Evolutionary conservation across 2,113 vertebrate genomes (phyloP), one percentile per base, ranked within the genome.

Genomic region (Gopherus flavomarginatus): DNA sequence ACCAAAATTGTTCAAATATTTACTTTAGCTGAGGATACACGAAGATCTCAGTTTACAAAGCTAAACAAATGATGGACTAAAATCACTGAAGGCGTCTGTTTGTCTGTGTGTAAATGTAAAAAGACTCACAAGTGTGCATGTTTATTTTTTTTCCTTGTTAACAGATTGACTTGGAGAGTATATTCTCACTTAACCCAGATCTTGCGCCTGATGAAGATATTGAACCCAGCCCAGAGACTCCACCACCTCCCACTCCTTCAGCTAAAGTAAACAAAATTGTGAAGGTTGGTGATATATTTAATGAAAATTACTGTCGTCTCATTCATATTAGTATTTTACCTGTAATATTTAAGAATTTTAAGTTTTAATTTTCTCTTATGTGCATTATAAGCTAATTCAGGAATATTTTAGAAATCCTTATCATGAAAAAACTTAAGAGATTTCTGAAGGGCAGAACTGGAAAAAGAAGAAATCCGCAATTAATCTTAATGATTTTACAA

Each of bases 121-220:
- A 81, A 17, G 54, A n/a, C 86, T 90, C 35, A 38, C 38, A 57
- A 86, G 81, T 72, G 1, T 3, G 0, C 6, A 3, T 89, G 81
- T 5, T 94, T 88, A 89, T 84, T 87, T 44, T 59, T 72, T 87
- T 59, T 79, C 65, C 56, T 85, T 97, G 26, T 95, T 88, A 87
- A 96, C 97, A 99, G 99, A 99, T 99, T 98, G 99, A 99, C 95
- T 97, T 99, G 97, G 99, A 99, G 94, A 99, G 99, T 96, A 98
- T 99, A 97, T 99, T 99, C 97, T 98, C 99, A 87, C 99, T 99
- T 98, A 99, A 99, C 96, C 99, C 99, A 83, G 99, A 99, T 88
- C 98, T 99, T 89, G 99, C 97, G 85, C 99, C 98, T 29, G 99
- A 99, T 95, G 99, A 99, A 96, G 99, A 99, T 96, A 98, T 99